Evolutionary conservation across 2,797 vertebrate genomes (phyloP).

Genomic region (Orientallactaga sibirica): DNA sequence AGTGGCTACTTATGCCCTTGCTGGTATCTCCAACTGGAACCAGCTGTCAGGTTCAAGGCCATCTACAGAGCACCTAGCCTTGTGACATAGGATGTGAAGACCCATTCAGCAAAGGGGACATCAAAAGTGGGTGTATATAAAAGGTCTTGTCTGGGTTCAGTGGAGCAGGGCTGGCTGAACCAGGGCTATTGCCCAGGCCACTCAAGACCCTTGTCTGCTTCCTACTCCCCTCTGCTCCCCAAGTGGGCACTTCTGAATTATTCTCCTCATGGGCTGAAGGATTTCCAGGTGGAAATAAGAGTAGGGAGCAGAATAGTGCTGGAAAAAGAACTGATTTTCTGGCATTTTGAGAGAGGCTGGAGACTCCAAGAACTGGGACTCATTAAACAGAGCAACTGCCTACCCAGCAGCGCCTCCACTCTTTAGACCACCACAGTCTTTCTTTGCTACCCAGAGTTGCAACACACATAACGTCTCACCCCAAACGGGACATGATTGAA

Average conservation of each 20-base stretch:
- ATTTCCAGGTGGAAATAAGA: neutral
- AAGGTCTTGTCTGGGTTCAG: neutral
- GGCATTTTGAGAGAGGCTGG: neutral
- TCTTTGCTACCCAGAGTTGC: neutral
- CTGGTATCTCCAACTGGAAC: neutral
- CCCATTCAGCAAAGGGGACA: neutral
- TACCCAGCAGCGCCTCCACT: neutral
- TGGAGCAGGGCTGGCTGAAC: neutral
- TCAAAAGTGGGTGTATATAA: neutral
- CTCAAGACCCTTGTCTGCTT: no score
- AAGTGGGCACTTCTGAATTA: neutral
- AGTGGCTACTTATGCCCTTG: neutral
- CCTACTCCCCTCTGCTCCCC: neutral
- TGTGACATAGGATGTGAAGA: no score
- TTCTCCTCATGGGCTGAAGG: neutral
- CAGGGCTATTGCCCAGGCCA: neutral
- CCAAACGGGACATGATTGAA: neutral
- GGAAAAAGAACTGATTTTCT: neutral
- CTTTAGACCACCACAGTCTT: neutral
- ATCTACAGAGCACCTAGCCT: neutral
- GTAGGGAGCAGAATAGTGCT: neutral
- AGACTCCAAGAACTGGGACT: neutral
- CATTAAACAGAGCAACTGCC: neutral
- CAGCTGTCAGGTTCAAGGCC: neutral
- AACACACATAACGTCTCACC: neutral